Evolutionary conservation across 2,888 invertebrate genomes (phyloP), one percentile per base, ranked within the genome.

Genomic region (Anticlea derivata): DNA sequence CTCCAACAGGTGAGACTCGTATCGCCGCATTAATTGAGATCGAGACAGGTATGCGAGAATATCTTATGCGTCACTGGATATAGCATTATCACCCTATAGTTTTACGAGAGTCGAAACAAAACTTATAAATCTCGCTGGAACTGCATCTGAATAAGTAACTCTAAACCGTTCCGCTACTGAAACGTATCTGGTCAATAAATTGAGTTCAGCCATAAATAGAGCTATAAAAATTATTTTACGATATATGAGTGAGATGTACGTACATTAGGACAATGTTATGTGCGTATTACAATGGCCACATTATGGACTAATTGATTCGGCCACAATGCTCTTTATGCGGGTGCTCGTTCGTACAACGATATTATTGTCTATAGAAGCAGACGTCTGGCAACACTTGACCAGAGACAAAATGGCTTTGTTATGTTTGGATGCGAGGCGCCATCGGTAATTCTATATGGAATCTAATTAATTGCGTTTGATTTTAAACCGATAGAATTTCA

Each of bases 371-470:
- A 86, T 79, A 71, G 68, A 63, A 52, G 71, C 87, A 86, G 87
- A 87, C 86, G 89, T 86, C 88, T 89, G 88, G 80, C 78, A 85
- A 86, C 87, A 88, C 88, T 88, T 83, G 87, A 86, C 79, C 82
- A 83, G 79, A 88, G 88, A 89, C 89, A 89, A 89, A 89, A 89
- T 89, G 88, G 71, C 89, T 89, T 89, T 89, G 88, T 89, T 78
- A 77, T 76, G 75, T 76, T 74, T 74, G 73, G 66, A 76, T 75
- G 77, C 75, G 71, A 86, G 89, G 89, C 89, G 89, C 89, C 89
- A 86, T 79, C 77, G 73, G 89, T 86, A 87, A 89, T 80, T 81
- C 70, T 80, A 84, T 82, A 65, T 73, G 60, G 56, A 45, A 60
- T 59, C 57, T 63, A 62, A 65, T 66, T 66, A 65, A 63, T 60